These are phyloP conservation scores for Agrotis segetum DNA, from an alignment of 2,888 invertebrate genomes.

Conservation along the genomic window DNA sequence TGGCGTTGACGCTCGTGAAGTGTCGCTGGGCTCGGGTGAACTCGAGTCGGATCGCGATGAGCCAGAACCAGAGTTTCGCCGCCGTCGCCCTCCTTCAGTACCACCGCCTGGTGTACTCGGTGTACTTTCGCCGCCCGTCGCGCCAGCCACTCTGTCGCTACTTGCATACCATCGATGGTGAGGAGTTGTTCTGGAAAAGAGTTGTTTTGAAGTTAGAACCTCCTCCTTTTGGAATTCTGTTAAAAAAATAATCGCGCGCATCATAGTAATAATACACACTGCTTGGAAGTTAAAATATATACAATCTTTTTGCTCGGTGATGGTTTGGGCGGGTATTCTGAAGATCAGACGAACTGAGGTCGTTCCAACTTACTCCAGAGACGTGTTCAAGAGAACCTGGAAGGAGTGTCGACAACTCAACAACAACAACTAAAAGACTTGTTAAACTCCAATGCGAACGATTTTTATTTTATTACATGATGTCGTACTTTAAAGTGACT, in stretches of 20 bases:
- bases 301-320: too few species aligned
- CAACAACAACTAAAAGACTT: too few species aligned
- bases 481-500: too few species aligned
- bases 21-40: constrained; percentile 91
- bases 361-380: too few species aligned
- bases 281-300: not conserved
- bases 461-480: too few species aligned
- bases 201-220: too few species aligned
- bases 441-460: too few species aligned
- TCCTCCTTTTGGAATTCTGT: too few species aligned
- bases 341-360: too few species aligned
- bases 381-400: too few species aligned
- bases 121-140: constrained; percentile 73
- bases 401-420: too few species aligned
- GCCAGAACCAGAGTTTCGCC: constrained; percentile 90
- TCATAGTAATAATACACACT: not conserved
- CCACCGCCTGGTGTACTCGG: constrained; percentile 88
- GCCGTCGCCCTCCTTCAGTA: constrained; percentile 85
- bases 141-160: constrained; percentile 72
- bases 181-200: constrained; percentile 77
- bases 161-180: constrained; percentile 88
- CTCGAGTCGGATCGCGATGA: constrained; percentile 90
- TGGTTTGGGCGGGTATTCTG: too few species aligned
- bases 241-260: constrained; percentile 1
- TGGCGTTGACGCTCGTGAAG: constrained; percentile 91